A percentile compares a stretch with the other conserved stretches of the same genome.
These are phyloP conservation scores for Lydus trimaculatus DNA, from an alignment of 2,888 invertebrate species.

Conservation along the genomic window DNA sequence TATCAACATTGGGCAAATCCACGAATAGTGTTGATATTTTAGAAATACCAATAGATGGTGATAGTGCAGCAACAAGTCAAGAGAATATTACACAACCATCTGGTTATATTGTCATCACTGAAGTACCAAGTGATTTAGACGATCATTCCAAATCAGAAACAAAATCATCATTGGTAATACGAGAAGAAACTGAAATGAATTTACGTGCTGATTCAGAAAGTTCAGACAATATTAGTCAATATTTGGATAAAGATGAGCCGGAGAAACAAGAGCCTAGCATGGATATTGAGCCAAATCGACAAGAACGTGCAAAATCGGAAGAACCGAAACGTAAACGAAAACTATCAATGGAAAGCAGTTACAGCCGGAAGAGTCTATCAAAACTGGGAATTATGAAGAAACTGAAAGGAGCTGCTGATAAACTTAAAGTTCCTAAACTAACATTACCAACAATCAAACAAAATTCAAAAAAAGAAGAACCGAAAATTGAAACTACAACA, in stretches of 20 bases:
- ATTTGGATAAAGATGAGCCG: conserved; percentile 56
- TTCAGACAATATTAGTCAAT: conserved; percentile 58
- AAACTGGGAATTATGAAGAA: conserved; percentile 46
- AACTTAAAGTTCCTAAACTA: conserved; percentile 51
- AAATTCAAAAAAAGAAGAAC: conserved; percentile 31
- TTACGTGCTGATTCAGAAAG: conserved; percentile 50
- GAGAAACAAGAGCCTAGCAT: conserved; percentile 17
- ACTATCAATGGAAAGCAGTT: conserved; percentile 48
- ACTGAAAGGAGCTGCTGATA: conserved; percentile 52
- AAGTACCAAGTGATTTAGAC: conserved; percentile 29
- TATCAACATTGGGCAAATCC: conserved; percentile 42
- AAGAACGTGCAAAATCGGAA: conserved; percentile 40
- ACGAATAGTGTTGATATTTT: conserved; percentile 36
- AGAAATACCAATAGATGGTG: conserved; percentile 32
- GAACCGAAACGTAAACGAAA: conserved; percentile 47
- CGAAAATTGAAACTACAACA: conserved; percentile 38
- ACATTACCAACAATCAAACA: conserved; percentile 45
- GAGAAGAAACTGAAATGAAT: conserved; percentile 31
- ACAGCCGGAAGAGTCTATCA: conserved; percentile 47
- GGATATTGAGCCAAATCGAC: conserved; percentile 22
- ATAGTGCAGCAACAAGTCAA: conserved; percentile 19
- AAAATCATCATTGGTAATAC: conserved; percentile 16
- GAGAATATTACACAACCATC: conserved; percentile 21
- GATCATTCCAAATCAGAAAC: conserved; percentile 25
- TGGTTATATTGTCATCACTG: conserved; percentile 28